phyloP scores from a whole-genome alignment of 2,113 vertebrate species.

The Oceanites oceanicus region DNA sequence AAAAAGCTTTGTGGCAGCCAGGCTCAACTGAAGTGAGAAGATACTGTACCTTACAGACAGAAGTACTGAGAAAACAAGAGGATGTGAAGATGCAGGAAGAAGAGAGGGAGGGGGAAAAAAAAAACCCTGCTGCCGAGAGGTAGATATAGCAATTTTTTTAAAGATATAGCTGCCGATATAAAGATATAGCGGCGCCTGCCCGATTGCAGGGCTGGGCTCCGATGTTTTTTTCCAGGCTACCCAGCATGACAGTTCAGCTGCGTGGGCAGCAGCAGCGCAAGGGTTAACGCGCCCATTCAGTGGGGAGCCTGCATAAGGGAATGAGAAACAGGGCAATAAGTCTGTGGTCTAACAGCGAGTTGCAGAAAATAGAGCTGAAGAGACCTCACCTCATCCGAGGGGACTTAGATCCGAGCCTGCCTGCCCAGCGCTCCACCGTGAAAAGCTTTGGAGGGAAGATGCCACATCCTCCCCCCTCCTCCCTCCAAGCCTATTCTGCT shows the following conservation, averaged over 20 bases:
- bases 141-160: background rate
- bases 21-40: background rate
- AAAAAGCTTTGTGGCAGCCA: background rate
- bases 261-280: background rate
- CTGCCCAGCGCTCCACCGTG: fast-evolving
- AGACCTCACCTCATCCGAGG: background rate
- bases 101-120: no score
- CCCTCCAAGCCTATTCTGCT: background rate
- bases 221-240: background rate
- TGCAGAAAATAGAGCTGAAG: background rate
- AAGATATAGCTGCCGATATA: conserved; percentile 5
- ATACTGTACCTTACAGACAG: background rate
- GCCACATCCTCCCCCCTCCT: background rate
- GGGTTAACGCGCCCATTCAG: background rate
- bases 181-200: background rate
- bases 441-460: background rate
- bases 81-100: background rate
- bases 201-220: background rate
- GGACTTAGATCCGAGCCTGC: background rate
- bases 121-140: background rate
- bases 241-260: background rate
- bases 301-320: background rate
- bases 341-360: background rate
- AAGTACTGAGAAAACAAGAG: background rate
- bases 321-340: background rate